phyloP scores from a whole-genome alignment of 2,888 invertebrate species.

The Chamaedrilus cognettii region DNA sequence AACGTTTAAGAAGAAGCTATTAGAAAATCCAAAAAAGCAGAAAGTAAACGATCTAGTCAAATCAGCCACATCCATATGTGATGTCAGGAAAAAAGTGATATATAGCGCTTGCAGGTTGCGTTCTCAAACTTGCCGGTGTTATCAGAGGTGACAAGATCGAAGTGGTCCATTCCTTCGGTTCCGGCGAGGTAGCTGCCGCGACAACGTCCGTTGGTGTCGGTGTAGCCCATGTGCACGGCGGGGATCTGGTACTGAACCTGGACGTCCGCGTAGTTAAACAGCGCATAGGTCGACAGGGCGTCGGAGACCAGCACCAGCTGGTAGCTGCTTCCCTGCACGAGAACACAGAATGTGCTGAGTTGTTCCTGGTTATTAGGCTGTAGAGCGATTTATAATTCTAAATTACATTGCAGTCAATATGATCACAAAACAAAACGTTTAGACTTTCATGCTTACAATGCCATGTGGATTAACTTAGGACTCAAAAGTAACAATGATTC shows the following conservation, averaged over 20 bases:
- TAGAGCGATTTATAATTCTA: background rate
- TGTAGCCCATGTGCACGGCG: constrained; percentile 12
- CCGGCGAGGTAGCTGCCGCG: constrained; percentile 11
- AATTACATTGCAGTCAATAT: too few species aligned
- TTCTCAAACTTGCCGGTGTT: too few species aligned
- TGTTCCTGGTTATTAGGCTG: background rate
- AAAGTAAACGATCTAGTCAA: too few species aligned
- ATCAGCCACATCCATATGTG: too few species aligned
- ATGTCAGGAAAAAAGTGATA: too few species aligned
- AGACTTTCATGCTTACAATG: too few species aligned
- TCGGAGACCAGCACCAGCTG: constrained; percentile 17
- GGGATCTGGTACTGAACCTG: constrained; percentile 18
- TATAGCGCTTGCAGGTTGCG: too few species aligned
- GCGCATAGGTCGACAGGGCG: background rate
- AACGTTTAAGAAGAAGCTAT: too few species aligned
- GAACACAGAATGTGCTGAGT: background rate
- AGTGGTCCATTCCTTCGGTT: constrained; percentile 16
- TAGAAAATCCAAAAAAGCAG: too few species aligned
- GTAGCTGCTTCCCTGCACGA: constrained; percentile 22
- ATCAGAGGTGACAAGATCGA: constrained; percentile 5
- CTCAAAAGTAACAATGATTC: too few species aligned
- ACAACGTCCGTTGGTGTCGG: constrained; percentile 10
- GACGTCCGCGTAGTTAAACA: constrained; percentile 13
- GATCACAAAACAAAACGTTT: too few species aligned
- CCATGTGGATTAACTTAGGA: too few species aligned